phyloP scores from a whole-genome alignment of 2,888 invertebrate species.

The Sturmia bella region DNA sequence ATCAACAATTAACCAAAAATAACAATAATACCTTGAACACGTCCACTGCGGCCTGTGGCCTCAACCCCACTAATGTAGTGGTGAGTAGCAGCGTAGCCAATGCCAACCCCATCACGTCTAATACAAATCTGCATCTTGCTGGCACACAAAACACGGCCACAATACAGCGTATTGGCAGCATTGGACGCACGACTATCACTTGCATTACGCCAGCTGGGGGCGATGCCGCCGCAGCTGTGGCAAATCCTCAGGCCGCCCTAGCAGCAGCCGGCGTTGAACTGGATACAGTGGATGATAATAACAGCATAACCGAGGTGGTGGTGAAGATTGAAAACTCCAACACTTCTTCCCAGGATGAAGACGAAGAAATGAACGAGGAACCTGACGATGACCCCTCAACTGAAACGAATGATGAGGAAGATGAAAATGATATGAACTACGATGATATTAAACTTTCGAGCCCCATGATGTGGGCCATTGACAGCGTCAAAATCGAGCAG shows the following conservation, averaged over 20 bases:
- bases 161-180: constrained; percentile 79
- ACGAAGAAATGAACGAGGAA: constrained; percentile 75
- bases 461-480: constrained; percentile 81
- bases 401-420: constrained; percentile 74
- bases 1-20: constrained; percentile 66
- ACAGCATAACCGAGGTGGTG: constrained; percentile 79
- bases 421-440: constrained; percentile 76
- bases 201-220: constrained; percentile 76
- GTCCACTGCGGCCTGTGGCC: constrained; percentile 59
- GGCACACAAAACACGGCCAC: constrained; percentile 71
- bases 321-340: constrained; percentile 79
- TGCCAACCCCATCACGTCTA: constrained; percentile 34
- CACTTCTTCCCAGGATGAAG: constrained; percentile 75
- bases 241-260: constrained; percentile 74
- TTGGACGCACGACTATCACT: constrained; percentile 79
- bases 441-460: constrained; percentile 80
- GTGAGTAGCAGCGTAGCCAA: constrained; percentile 19
- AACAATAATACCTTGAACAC: constrained; percentile 67
- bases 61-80: constrained; percentile 59
- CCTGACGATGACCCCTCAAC: constrained; percentile 75
- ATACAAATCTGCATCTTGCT: constrained; percentile 58
- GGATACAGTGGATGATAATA: constrained; percentile 78
- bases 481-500: constrained; percentile 80
- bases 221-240: constrained; percentile 67
- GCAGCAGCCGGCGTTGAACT: constrained; percentile 78